A percentile compares a stretch with the other conserved stretches of the same genome.
These are phyloP conservation scores for Aramus guarauna DNA, from an alignment of 2,113 vertebrate species.

Conservation along the genomic window DNA sequence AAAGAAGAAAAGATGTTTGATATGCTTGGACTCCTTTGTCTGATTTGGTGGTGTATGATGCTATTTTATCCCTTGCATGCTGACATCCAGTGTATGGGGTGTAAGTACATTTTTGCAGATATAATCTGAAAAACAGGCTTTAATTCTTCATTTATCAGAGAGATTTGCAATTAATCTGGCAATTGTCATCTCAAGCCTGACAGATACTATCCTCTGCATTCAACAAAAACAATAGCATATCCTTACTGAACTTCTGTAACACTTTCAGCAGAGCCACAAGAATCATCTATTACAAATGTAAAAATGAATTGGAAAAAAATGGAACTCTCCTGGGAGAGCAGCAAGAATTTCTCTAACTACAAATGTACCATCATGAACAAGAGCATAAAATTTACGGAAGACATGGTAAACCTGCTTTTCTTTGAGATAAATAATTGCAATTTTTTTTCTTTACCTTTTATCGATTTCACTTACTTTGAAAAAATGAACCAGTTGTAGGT, in stretches of 20 bases:
- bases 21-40: not conserved
- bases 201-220: not conserved
- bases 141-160: not conserved
- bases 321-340: slow-evolving; percentile 50
- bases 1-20: slow-evolving; percentile 20
- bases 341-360: not conserved
- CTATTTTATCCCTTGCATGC: not conserved
- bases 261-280: not conserved
- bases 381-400: fast-evolving
- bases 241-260: not conserved
- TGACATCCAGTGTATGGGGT: not conserved
- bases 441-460: not conserved
- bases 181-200: not conserved
- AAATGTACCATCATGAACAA: not conserved
- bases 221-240: not conserved
- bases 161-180: not conserved
- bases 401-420: not conserved
- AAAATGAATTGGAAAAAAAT: not conserved
- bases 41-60: not conserved
- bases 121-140: not conserved
- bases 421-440: not conserved
- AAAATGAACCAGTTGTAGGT: not conserved
- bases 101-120: slow-evolving; percentile 40
- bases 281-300: not conserved
- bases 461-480: not conserved